Evolutionary conservation across 2,113 vertebrate species (phyloP).

Genomic region (Strix aluco): DNA sequence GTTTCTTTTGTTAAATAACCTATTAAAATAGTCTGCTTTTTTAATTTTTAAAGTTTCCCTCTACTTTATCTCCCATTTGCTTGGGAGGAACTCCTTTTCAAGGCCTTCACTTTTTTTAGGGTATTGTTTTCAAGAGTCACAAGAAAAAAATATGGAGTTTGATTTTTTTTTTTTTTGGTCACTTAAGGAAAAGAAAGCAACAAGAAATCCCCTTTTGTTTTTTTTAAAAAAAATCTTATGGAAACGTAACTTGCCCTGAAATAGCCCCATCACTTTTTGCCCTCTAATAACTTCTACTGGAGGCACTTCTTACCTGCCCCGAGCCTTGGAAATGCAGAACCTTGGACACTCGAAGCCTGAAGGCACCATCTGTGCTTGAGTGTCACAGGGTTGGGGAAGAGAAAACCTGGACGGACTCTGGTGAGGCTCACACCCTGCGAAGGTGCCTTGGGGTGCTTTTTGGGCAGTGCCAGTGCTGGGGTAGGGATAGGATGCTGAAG

Average conservation of each 20-base stretch:
- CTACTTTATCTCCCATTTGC: neutral
- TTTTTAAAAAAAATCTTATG: neutral
- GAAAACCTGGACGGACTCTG: neutral
- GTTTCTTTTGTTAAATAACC: neutral
- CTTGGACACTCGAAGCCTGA: neutral
- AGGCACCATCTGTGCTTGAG: neutral
- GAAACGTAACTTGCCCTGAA: neutral
- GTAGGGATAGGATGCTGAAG: neutral
- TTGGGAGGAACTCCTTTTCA: neutral
- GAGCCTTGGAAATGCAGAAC: neutral
- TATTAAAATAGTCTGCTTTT: neutral
- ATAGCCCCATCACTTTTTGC: rapidly evolving
- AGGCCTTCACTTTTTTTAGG: neutral
- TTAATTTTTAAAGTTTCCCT: neutral
- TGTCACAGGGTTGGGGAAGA: neutral
- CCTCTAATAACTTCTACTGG: neutral
- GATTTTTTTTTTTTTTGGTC: too few species aligned
- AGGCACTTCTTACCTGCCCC: neutral
- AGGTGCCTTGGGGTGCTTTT: rapidly evolving
- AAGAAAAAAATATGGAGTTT: neutral
- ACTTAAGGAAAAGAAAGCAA: neutral
- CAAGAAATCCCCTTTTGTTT: neutral
- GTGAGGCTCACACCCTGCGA: neutral
- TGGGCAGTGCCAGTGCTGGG: neutral
- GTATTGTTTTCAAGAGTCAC: neutral